These are phyloP conservation scores for Meloe dianella DNA, from an alignment of 2,888 invertebrate species.

Conservation along the genomic window DNA sequence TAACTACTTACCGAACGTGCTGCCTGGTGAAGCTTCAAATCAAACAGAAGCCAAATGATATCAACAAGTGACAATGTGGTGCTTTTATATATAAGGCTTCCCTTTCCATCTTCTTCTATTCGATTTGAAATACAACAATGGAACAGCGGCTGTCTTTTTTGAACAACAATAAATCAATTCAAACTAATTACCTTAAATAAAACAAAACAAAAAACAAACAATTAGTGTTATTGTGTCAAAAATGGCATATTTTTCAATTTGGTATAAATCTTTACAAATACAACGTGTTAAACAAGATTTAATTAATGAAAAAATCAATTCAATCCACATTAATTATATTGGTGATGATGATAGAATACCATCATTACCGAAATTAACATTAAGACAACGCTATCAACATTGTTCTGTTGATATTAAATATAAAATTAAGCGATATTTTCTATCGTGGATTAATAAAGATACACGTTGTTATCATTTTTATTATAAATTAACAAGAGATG, in stretches of 20 bases:
- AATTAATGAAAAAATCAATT: conserved; percentile 66
- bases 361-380: conserved; percentile 56
- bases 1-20: not conserved
- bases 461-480: conserved; percentile 53
- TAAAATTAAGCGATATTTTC: conserved; percentile 56
- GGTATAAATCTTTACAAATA: conserved; percentile 64
- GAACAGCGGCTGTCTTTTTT: not conserved
- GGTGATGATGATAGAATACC: conserved; percentile 45
- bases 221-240: conserved; percentile 1
- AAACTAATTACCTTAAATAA: conserved; percentile 19
- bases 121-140: conserved; percentile 24
- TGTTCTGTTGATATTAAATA: conserved; percentile 58
- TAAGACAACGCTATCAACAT: conserved; percentile 62
- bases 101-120: conserved; percentile 42
- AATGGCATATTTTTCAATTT: conserved; percentile 66
- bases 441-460: conserved; percentile 38
- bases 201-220: no score
- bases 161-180: not conserved
- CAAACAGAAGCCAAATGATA: conserved; percentile 57
- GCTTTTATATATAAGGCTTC: conserved; percentile 58
- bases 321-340: conserved; percentile 60
- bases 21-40: conserved; percentile 27
- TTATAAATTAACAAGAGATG: conserved; percentile 60
- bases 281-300: conserved; percentile 62
- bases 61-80: conserved; percentile 58